A percentile compares a stretch with the other conserved stretches of the same genome.
Conservation (phyloP, 2,797 vertebrate genomes). For the Aulostomus chinensis region DNA sequence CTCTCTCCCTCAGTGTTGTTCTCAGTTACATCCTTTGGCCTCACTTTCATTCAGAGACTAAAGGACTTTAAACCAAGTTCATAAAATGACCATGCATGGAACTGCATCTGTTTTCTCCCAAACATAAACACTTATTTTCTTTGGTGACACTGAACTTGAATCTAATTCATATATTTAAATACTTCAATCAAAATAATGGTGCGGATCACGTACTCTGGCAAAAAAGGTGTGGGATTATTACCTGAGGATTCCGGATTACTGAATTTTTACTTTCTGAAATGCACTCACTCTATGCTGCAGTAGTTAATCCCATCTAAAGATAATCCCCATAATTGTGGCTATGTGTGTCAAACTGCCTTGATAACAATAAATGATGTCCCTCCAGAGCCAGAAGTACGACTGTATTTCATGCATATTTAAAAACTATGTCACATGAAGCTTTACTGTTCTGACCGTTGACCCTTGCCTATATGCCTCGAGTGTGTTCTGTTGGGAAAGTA, state of each 20-base stretch:
- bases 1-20: slow-evolving; percentile 16
- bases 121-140: too few species aligned
- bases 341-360: slow-evolving; percentile 48
- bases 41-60: not conserved
- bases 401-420: slow-evolving; percentile 14
- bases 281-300: slow-evolving; percentile 39
- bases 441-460: slow-evolving; percentile 4
- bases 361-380: slow-evolving; percentile 27
- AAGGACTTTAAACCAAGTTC: slow-evolving; percentile 41
- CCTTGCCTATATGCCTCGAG: not conserved
- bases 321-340: slow-evolving; percentile 60
- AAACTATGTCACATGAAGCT: slow-evolving; percentile 20
- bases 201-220: slow-evolving; percentile 23
- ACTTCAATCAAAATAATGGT: slow-evolving; percentile 60
- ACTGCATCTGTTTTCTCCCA: slow-evolving; percentile 25
- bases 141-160: slow-evolving; percentile 4
- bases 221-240: slow-evolving; percentile 61
- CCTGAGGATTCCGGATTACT: slow-evolving; percentile 66
- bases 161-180: slow-evolving; percentile 32
- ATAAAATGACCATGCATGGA: slow-evolving; percentile 19
- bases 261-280: slow-evolving; percentile 60
- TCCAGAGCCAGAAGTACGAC: too few species aligned
- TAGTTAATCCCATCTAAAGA: slow-evolving; percentile 63
- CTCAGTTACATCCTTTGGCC: too few species aligned
- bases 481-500: too few species aligned